These are phyloP conservation scores for Chondrilla cf. caribensis DNA, from an alignment of 37 sponge, comb jelly and placozoan genomes.

Conservation along the genomic window DNA sequence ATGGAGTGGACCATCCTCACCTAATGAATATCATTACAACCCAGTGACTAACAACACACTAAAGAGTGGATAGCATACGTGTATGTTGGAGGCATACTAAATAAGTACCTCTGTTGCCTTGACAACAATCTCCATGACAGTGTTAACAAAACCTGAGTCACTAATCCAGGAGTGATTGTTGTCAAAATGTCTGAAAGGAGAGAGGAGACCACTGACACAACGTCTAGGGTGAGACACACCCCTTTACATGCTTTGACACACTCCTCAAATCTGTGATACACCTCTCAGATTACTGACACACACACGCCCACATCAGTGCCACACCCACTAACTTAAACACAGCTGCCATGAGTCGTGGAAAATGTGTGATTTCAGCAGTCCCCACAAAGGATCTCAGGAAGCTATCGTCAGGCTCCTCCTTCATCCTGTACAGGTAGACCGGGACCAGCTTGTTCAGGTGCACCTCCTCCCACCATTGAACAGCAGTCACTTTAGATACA, in stretches of 20 bases:
- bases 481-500: constrained; percentile 40
- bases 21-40: not conserved
- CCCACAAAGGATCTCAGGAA: not conserved
- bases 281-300: too few relatives aligned
- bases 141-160: constrained; percentile 42
- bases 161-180: constrained; percentile 41
- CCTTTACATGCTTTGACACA: not conserved
- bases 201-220: not conserved
- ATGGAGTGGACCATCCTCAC: not conserved
- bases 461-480: constrained; percentile 75
- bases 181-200: constrained; percentile 51
- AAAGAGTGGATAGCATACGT: too few relatives aligned
- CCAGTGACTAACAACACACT: too few relatives aligned
- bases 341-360: not conserved
- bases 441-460: constrained; percentile 85
- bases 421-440: constrained; percentile 76
- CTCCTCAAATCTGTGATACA: too few relatives aligned
- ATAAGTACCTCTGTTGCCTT: constrained; percentile 22
- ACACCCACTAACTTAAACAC: not conserved
- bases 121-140: constrained; percentile 36
- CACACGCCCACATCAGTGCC: too few relatives aligned
- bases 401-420: constrained; percentile 23
- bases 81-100: not conserved
- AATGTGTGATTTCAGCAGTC: not conserved
- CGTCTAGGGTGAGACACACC: not conserved